Conservation (phyloP, 1,140 invertebrate genomes). For the Latrodectus geometricus region DNA sequence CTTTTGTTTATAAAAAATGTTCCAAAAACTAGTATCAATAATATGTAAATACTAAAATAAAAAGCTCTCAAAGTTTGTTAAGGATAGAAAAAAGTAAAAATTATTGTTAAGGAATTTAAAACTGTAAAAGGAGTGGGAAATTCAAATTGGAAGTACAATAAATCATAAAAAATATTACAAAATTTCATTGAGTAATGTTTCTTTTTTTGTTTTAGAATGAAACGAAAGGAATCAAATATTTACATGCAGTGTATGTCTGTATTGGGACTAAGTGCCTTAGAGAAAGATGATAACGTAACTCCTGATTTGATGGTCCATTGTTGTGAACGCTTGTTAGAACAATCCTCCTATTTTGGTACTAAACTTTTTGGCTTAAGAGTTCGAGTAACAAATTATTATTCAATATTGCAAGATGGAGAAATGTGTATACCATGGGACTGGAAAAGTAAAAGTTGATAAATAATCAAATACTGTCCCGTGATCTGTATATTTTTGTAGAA, state of each 20-base stretch:
- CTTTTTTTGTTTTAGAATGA: conserved; percentile 73
- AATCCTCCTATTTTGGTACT: conserved; percentile 69
- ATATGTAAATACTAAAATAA: too few species aligned
- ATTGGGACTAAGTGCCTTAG: conserved; percentile 78
- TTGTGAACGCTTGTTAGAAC: conserved; percentile 77
- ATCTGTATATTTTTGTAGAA: not conserved
- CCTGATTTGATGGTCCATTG: conserved; percentile 85
- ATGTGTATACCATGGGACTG: conserved; percentile 95
- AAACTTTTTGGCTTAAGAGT: conserved; percentile 75
- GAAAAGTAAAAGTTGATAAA: conserved; percentile 61
- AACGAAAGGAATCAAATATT: conserved; percentile 80
- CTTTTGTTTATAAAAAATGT: too few species aligned
- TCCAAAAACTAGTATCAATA: too few species aligned
- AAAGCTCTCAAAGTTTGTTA: too few species aligned
- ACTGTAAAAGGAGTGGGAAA: too few species aligned
- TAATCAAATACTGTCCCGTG: not conserved
- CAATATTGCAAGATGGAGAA: conserved; percentile 88
- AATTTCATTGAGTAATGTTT: not conserved
- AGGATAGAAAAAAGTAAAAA: too few species aligned
- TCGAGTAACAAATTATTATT: conserved; percentile 90
- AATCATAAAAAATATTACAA: too few species aligned
- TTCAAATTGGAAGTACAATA: too few species aligned
- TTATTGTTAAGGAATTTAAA: too few species aligned
- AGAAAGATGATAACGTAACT: conserved; percentile 90
- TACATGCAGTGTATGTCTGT: conserved; percentile 76